phyloP scores from a whole-genome alignment of 2,888 invertebrate species.

The Pedicia rivosa region DNA sequence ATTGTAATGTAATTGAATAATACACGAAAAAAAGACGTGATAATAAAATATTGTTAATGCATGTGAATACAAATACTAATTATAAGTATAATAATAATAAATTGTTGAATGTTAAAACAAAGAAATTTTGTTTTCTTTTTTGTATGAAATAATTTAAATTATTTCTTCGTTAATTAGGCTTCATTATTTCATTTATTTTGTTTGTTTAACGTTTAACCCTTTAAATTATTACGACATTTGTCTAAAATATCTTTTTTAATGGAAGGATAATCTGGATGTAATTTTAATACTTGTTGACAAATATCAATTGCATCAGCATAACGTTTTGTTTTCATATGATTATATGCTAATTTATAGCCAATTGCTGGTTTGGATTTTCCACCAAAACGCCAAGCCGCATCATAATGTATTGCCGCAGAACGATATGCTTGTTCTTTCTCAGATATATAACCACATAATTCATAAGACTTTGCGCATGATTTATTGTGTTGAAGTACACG shows the following conservation, averaged over 20 bases:
- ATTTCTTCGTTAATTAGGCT: too few species aligned
- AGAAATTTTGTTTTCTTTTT: too few species aligned
- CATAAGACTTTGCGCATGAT: conserved; percentile 81
- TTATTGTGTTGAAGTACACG: conserved; percentile 68
- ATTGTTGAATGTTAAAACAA: too few species aligned
- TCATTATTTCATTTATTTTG: neutral
- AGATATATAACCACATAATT: conserved; percentile 62
- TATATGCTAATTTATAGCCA: conserved; percentile 86
- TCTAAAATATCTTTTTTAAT: conserved; percentile 88
- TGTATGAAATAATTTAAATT: too few species aligned
- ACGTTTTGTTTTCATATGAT: conserved; percentile 73
- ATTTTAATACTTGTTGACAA: conserved; percentile 64
- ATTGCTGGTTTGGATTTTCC: conserved; percentile 69
- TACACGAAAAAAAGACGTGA: too few species aligned
- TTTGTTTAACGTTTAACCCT: conserved; percentile 35
- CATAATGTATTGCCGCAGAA: conserved; percentile 68
- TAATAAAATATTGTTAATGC: too few species aligned
- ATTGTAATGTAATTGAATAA: too few species aligned
- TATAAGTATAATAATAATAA: neutral
- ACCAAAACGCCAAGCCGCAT: conserved; percentile 68
- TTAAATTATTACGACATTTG: conserved; percentile 63
- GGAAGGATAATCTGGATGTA: conserved; percentile 77
- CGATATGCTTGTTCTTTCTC: conserved; percentile 88
- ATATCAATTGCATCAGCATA: conserved; percentile 87
- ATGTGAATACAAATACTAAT: too few species aligned